A percentile compares a stretch with the other conserved stretches of the same genome.
Evolutionary conservation across 2,113 vertebrate genomes (phyloP).

Genomic region (Lasiurus borealis): DNA sequence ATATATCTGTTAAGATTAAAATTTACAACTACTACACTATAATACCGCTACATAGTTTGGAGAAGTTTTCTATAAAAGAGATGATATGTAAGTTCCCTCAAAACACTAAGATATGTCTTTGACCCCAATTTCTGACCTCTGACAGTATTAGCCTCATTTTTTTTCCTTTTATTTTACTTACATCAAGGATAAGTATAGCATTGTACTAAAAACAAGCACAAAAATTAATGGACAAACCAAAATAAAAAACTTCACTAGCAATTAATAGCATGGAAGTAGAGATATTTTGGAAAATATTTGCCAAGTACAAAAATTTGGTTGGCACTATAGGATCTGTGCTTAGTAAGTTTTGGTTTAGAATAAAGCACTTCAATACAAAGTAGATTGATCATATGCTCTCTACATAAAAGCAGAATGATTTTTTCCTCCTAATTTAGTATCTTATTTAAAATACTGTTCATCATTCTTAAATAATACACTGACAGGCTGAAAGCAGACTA

Average conservation of each 20-base stretch:
- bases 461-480: neutral
- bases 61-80: conserved; percentile 17
- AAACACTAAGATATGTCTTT: neutral
- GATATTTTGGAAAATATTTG: conserved; percentile 36
- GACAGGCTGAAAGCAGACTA: neutral
- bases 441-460: conserved; percentile 25
- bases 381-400: neutral
- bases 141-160: neutral
- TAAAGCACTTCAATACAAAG: neutral
- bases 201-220: neutral
- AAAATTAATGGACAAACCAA: conserved; percentile 21
- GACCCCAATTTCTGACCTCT: neutral
- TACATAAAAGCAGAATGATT: neutral
- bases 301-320: conserved; percentile 38
- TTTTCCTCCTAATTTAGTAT: neutral
- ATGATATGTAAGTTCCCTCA: neutral
- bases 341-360: neutral
- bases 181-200: neutral
- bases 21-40: conserved; percentile 48
- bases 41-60: conserved; percentile 26
- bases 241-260: conserved; percentile 28
- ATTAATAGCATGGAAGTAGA: conserved; percentile 15
- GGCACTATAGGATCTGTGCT: neutral
- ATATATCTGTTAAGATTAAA: conserved; percentile 62
- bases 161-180: neutral